Evolutionary conservation across 2,113 vertebrate species (phyloP).

Genomic region (Otus sunia): DNA sequence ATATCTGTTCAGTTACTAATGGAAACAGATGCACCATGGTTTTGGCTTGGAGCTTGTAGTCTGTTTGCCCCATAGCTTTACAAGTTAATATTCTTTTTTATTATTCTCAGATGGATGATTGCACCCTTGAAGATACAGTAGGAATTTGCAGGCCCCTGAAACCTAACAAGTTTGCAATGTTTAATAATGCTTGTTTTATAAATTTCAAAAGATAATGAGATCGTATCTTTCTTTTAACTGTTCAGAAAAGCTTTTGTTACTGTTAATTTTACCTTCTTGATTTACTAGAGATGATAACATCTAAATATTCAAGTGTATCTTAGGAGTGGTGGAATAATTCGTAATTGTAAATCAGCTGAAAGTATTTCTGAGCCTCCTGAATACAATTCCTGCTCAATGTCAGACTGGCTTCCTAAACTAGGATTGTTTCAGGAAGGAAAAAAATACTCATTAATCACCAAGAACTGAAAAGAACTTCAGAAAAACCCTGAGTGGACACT

Average conservation of each 20-base stretch:
- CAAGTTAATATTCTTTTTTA: conserved; percentile 21
- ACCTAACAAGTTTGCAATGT: conserved; percentile 2
- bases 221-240: not conserved
- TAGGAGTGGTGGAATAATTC: conserved; percentile 12
- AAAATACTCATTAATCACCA: not conserved
- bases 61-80: not conserved
- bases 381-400: not conserved
- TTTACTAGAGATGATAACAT: conserved; percentile 26
- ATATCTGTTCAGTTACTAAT: conserved; percentile 13
- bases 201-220: conserved; percentile 31
- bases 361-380: conserved; percentile 4
- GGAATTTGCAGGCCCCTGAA: conserved; percentile 19
- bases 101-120: conserved; percentile 2
- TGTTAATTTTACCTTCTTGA: conserved; percentile 38
- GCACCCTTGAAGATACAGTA: not conserved
- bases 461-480: not conserved
- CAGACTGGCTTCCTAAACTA: not conserved
- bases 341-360: conserved; percentile 22
- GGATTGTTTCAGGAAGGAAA: not conserved
- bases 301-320: not conserved
- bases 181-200: conserved; percentile 54
- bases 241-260: conserved; percentile 4
- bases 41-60: conserved; percentile 10
- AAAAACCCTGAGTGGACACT: not conserved
- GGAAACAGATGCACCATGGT: not conserved